Evolutionary conservation across 2,113 vertebrate species (phyloP), one percentile per base, ranked within the genome.

Genomic region (Leucoraja erinaceus): DNA sequence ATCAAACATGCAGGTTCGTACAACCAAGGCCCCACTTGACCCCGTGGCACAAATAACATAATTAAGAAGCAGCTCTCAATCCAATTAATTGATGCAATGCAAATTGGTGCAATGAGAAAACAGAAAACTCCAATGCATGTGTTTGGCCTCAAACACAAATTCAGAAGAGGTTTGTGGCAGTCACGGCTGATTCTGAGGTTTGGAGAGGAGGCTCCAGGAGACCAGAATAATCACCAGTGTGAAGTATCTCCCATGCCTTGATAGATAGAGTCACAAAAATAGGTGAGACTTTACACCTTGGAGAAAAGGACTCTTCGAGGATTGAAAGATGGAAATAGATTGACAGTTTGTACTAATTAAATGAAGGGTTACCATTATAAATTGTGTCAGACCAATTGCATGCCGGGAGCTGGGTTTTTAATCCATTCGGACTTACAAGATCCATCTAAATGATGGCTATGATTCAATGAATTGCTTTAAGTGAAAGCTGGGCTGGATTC

Each of bases 51-150:
- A 28, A 54, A 25, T 33, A 25, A 38, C 11, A 28, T 7, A 72
- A 74, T 74, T 66, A 74, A 33, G 75, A 33, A 91, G 66, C 90
- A 28, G 90, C n/a, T 72, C 68, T 11, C 90, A 70, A 91, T 72
- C 47, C 90, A 91, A 91, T 91, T 91, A 91, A 91, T 54, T 91
- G 88, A 91, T 70, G 33, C 63, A 91, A 91, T 38, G 61, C 8
- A 18, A 47, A 61, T 72, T 25, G 8, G n/a, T 33, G 11, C 38
- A 10, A 25, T 47, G 18, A 74, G 28, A 54, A 25, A 47, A 47
- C 38, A 47, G 38, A 66, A 38, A 38, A 31, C 14, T 88, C n/a
- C 14, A 31, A 88, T 88, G 12, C 14, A 63, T 16, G 28, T 88
- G 14, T 1, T 63, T 61, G n/a, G 83, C 31, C 83, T 88, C n/a